These are phyloP conservation scores for Onychorhynchus coronatus DNA, from an alignment of 2,113 vertebrate species.

Conservation along the genomic window DNA sequence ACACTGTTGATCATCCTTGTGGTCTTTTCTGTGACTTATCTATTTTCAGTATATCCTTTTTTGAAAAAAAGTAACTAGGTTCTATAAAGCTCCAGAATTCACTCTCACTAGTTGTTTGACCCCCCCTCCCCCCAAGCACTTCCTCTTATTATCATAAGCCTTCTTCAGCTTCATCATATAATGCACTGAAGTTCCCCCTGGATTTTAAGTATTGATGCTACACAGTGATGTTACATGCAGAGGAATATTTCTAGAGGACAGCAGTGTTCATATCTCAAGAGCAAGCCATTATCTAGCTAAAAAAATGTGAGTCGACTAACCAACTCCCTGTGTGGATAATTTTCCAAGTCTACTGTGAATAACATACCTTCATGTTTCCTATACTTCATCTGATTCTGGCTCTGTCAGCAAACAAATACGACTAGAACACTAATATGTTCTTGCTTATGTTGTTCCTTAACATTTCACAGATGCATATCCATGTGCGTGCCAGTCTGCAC, in stretches of 20 bases:
- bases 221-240: not conserved
- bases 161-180: not conserved
- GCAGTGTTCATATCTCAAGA: not conserved
- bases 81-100: not conserved
- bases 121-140: not conserved
- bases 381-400: not conserved
- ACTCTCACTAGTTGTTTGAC: not conserved
- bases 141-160: not conserved
- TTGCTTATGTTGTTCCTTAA: not conserved
- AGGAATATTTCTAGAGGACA: not conserved
- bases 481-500: too few relatives aligned
- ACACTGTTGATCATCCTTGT: not conserved
- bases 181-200: not conserved
- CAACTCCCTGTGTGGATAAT: not conserved
- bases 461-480: not conserved
- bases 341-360: not conserved
- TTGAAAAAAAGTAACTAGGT: not conserved
- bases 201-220: not conserved
- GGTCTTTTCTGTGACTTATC: not conserved
- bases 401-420: not conserved
- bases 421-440: accelerated
- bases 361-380: not conserved
- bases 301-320: not conserved
- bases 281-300: not conserved
- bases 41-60: not conserved